Base-by-base conservation (phyloP, 2,113 vertebrate species). In the Heteronetta atricapilla region DNA sequence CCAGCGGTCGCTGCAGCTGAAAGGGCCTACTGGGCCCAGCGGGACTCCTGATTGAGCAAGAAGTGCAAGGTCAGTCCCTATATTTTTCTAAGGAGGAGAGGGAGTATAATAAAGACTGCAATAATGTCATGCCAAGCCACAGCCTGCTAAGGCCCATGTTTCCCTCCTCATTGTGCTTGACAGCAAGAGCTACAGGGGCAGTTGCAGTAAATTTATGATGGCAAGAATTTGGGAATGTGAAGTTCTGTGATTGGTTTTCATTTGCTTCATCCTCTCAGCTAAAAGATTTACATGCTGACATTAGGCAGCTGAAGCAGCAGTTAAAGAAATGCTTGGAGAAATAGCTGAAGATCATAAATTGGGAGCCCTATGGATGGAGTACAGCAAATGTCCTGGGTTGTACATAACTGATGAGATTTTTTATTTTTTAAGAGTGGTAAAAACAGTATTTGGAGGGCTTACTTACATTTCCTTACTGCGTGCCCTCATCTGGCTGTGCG, bases 231-330 rank as follows among this genome's bases (percentile, higher is more conserved):
- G 52, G 88, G 94, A 90, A 95, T 34, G 73, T 5, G 14, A 86
- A 62, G 74, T 56, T 50, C 33, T 84, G 79, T 48, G 83, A 95
- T 55, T 94, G 83, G 68, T 92, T 94, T 96, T 95, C 81, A 88
- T 95, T 93, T 90, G 56, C 75, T 92, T 52, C 42, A 66, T 84
- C 74, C 83, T 86, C 89, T 92, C 2, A 0, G 76, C 69, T 89
- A 56, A 77, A 56, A 94, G 95, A 96, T 95, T 95, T 95, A 91
- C 89, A 77, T 31, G 85, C 70, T 72, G 73, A 82, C 67, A 69
- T 70, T 42, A 79, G 59, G 74, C 75, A 79, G 87, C 81, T 68
- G 87, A 79, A 90, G 87, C 80, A 93, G 93, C 86, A 46, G 5
- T 88, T 85, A n/a, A 26, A 88, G 60, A 81, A 79, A 75, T 78